Base-by-base conservation (phyloP, 2,113 vertebrate genomes). In the mouse (Mus musculus) region DNA sequence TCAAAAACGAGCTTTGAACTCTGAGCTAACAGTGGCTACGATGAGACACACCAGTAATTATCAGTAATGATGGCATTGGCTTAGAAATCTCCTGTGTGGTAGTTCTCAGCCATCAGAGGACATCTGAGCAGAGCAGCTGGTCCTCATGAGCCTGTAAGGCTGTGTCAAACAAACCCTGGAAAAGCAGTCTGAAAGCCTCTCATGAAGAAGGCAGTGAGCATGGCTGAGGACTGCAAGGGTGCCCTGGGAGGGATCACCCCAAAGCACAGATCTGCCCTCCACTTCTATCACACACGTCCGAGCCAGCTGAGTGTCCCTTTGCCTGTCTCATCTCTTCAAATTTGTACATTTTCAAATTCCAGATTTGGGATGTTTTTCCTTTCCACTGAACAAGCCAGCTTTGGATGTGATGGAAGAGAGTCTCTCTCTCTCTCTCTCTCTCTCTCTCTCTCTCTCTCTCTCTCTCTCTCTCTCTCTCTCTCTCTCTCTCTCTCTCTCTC, bases 231-330 rank as follows among this genome's bases (percentile, higher is more conserved):
- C 28, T n/a, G 0, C 65, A 54, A 46, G 49, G 85, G 52, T 54
- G 39, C 13, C 76, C 39, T 12, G n/a, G 20, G 26, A 72, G 46
- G 59, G 16, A 54, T 52, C n/a, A 7, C n/a, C 5, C 88, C n/a
- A 7, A 69, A 17, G 3, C 49, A 0, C n/a, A 30, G 26, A 46
- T 19, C 16, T 19, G 11, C 46, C 16, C 22, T 16, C 42, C 46
- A 49, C 7, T 76, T 6, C 16, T 8, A 12, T 0, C 14, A 7
- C 28, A 0, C 13, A 22, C 1, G 3, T 30, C 11, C 7, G 39
- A 80, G 69, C 39, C 7, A 76, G 42, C 72, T 16, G 0, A 28
- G 7, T 26, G 5, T 30, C 5, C 2, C 36, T 78, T 52, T 49
- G n/a, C 75, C 65, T 65, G 33, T 39, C 49, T 63, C 0, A 3